Evolutionary conservation across 2,797 vertebrate genomes (phyloP).

Genomic region (Corythornis leucogaster): DNA sequence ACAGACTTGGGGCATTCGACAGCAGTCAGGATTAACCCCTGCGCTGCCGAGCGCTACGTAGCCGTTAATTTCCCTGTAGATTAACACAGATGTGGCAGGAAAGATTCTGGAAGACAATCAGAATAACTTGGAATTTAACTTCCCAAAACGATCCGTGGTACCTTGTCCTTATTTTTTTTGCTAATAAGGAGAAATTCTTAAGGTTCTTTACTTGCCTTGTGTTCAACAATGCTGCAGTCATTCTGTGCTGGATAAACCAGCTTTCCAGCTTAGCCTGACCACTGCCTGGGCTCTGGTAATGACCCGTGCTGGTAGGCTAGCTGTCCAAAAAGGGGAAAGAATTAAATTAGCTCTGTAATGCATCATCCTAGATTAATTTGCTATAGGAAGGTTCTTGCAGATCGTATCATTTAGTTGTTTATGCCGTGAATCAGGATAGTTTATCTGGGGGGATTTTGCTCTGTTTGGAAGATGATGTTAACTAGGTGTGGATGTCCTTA

Average conservation of each 20-base stretch:
- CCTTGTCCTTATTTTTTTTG: background rate
- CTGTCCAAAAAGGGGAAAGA: background rate
- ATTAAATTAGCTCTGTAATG: constrained; percentile 10
- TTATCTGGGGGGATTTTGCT: background rate
- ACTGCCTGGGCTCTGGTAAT: background rate
- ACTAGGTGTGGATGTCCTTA: background rate
- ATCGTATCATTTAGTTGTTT: background rate
- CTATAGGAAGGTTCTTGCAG: background rate
- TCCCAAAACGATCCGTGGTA: background rate
- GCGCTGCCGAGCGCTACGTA: background rate
- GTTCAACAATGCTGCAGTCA: background rate
- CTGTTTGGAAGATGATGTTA: background rate
- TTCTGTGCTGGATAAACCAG: background rate
- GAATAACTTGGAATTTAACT: background rate
- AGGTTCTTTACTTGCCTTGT: background rate
- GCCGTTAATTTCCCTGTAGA: constrained; percentile 65
- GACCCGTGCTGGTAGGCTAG: background rate
- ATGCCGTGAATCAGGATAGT: background rate
- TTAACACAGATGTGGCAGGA: background rate
- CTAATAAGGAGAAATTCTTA: background rate
- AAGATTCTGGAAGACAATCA: background rate
- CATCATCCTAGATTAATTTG: constrained; percentile 9
- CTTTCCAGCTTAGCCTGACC: background rate
- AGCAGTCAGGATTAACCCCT: constrained; percentile 81
- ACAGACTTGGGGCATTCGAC: constrained; percentile 75